Evolutionary conservation across 2,797 vertebrate species (phyloP).

Genomic region (Anguilla obscura): DNA sequence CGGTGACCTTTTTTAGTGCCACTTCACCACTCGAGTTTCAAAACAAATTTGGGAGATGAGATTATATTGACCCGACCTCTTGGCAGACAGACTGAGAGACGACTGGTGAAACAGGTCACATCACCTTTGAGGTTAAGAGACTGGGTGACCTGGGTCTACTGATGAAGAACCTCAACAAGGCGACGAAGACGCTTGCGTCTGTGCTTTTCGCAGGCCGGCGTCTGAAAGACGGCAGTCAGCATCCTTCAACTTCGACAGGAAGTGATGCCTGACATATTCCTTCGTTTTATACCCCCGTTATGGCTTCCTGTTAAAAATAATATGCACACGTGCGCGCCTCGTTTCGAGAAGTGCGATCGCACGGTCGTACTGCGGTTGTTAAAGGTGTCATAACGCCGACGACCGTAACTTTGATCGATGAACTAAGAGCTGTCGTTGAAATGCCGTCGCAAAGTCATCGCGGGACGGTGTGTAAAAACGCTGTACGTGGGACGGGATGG

Average conservation of each 20-base stretch:
- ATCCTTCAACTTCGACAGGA: slow-evolving; percentile 8
- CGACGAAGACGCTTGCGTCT: neutral
- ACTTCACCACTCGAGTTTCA: neutral
- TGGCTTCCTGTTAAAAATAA: neutral
- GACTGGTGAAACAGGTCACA: neutral
- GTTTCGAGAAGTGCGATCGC: neutral
- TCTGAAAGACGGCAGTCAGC: neutral
- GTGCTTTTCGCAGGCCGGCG: neutral
- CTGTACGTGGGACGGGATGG: no score
- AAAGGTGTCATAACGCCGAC: neutral
- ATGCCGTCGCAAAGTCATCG: neutral
- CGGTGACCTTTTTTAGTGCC: neutral
- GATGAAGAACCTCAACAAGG: neutral
- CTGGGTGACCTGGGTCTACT: neutral
- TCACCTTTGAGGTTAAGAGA: neutral
- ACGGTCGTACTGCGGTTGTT: no score
- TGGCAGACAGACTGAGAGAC: neutral
- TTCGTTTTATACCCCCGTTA: neutral
- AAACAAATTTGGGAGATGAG: neutral
- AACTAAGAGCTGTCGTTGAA: neutral
- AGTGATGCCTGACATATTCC: neutral
- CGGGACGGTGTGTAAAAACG: neutral
- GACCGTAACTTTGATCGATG: neutral
- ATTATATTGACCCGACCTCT: neutral
- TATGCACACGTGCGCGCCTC: neutral